These are phyloP conservation scores for Heterotilapia buettikoferi DNA, from an alignment of 2,113 vertebrate species.

Conservation along the genomic window DNA sequence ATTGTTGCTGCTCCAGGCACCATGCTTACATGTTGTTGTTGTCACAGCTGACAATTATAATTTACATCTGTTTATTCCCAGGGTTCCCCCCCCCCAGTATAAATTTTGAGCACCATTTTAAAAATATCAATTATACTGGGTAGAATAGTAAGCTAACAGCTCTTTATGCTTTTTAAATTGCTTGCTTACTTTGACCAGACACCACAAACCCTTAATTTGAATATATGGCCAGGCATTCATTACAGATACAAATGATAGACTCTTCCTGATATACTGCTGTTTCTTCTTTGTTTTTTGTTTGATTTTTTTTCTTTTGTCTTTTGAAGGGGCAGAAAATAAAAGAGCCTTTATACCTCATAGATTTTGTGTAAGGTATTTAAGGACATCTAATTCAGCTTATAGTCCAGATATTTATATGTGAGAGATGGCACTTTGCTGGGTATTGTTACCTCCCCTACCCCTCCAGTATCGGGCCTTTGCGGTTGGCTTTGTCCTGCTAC, in stretches of 20 bases:
- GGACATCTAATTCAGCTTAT: background rate
- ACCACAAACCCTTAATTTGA: background rate
- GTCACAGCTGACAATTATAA: background rate
- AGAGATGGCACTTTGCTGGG: constrained; percentile 3
- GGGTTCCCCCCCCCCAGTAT: background rate
- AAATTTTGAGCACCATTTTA: background rate
- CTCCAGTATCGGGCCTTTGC: constrained; percentile 35
- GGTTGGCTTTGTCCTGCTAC: constrained; percentile 65
- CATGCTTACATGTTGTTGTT: background rate
- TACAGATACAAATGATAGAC: background rate
- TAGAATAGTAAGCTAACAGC: background rate
- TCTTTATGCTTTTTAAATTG: background rate
- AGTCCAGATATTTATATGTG: background rate
- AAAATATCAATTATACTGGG: background rate
- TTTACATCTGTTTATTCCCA: background rate
- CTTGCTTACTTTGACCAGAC: background rate
- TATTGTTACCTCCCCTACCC: constrained; percentile 22
- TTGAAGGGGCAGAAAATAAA: background rate
- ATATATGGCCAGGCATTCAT: background rate
- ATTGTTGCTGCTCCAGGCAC: background rate
- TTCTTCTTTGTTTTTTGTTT: background rate
- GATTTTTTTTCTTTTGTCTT: background rate
- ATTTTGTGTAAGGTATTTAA: background rate
- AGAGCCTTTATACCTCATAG: background rate
- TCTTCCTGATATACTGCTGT: background rate